Evolutionary conservation across 2,888 invertebrate species (phyloP), one percentile per base, ranked within the genome.

Genomic region (Stenurella melanura): DNA sequence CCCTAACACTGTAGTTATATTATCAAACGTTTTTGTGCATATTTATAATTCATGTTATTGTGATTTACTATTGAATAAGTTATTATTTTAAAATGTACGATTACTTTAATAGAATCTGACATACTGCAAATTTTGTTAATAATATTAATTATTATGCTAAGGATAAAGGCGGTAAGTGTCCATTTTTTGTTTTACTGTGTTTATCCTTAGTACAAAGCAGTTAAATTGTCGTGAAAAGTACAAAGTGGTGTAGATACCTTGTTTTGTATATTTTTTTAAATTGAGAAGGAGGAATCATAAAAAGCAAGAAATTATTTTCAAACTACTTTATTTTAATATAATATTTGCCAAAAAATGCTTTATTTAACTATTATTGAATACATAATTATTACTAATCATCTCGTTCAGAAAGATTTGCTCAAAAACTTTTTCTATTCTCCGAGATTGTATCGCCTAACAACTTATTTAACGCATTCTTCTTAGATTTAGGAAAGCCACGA

Each of bases 401-500:
- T n/a, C n/a, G n/a, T n/a, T n/a, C n/a, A n/a, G n/a, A n/a, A n/a
- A n/a, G n/a, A 38, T 63, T 63, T 34, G 38, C 38, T 38, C 63
- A 63, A 63, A 34, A 34, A 63, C 38, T 38, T 63, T 63, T 63
- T 63, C 63, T 63, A 38, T 11, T 63, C 38, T 63, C 63, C 15
- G 60, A 26, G 17, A 38, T n/a, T n/a, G n/a, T n/a, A n/a, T n/a
- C n/a, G n/a, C n/a, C n/a, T n/a, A n/a, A n/a, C n/a, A n/a, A n/a
- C n/a, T 63, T 63, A 38, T 38, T 38, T 5, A 63, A 38, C 34
- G 38, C 17, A 17, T 63, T 38, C 63, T n/a, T n/a, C n/a, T n/a
- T n/a, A n/a, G n/a, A n/a, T n/a, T n/a, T n/a, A n/a, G n/a, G n/a
- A n/a, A n/a, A 38, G 34, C 38, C 26, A 26, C 26, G 34, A 34